These are phyloP conservation scores for Notamacropus eugenii DNA, from an alignment of 2,797 vertebrate species.

Conservation along the genomic window DNA sequence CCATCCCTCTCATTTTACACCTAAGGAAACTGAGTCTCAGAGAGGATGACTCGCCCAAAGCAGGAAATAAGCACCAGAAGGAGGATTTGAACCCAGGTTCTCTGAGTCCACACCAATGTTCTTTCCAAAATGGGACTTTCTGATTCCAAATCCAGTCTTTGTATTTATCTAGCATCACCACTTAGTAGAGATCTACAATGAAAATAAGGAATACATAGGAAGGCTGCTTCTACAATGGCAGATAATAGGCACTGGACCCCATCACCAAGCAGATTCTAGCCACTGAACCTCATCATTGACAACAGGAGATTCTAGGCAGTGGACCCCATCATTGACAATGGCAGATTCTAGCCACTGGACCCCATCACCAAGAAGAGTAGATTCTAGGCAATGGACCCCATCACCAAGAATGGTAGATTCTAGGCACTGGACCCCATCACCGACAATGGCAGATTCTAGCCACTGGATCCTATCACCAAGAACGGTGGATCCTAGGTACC, in stretches of 20 bases:
- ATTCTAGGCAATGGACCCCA: too few relatives aligned
- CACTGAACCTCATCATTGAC: too few relatives aligned
- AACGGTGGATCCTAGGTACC: too few relatives aligned
- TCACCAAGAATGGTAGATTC: neutral
- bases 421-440: too few relatives aligned
- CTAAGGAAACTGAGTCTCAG: neutral
- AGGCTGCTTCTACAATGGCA: neutral
- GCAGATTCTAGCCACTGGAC: too few relatives aligned
- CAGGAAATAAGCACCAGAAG: neutral
- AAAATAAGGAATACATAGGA: neutral
- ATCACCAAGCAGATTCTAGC: too few relatives aligned
- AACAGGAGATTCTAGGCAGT: neutral
- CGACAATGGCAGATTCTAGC: too few relatives aligned
- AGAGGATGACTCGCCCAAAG: neutral
- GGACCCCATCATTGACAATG: too few relatives aligned
- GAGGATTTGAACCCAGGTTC: neutral
- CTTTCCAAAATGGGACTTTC: neutral
- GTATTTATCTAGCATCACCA: neutral
- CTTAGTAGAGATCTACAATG: neutral
- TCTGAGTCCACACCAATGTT: neutral
- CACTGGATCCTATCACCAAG: too few relatives aligned
- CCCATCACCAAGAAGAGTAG: fast-evolving
- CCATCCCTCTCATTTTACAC: neutral
- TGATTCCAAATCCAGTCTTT: neutral
- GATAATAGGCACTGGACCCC: too few relatives aligned